Conservation (phyloP, 2,113 vertebrate genomes). For the Piprites chloris region DNA sequence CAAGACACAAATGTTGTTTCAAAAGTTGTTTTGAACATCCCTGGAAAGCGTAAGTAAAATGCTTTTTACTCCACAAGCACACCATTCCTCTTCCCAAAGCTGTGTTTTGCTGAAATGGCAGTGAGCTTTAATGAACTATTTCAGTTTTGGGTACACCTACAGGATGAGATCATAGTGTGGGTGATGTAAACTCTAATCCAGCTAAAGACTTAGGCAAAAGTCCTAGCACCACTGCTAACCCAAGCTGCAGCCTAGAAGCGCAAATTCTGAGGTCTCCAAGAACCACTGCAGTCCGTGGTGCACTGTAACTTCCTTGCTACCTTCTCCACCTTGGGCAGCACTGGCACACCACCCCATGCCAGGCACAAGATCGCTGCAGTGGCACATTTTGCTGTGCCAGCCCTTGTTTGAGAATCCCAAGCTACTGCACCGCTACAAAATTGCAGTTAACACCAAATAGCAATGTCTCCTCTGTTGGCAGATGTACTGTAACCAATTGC, state of each 20-base stretch:
- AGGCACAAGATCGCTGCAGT: background rate
- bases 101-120: background rate
- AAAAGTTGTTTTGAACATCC: background rate
- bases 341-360: background rate
- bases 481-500: background rate
- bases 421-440: background rate
- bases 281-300: rapidly evolving
- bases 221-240: background rate
- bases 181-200: background rate
- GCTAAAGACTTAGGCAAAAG: background rate
- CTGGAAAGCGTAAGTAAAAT: background rate
- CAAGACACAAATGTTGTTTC: rapidly evolving
- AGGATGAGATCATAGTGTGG: background rate
- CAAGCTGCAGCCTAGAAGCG: background rate
- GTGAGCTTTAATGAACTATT: background rate
- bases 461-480: background rate
- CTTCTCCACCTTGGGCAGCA: background rate
- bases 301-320: background rate
- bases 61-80: background rate
- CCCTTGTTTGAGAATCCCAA: background rate
- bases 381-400: background rate
- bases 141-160: background rate
- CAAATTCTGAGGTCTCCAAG: background rate
- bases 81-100: background rate
- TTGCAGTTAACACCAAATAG: background rate